Percentiles rank a stretch among this genome's conserved stretches.
Conservation (phyloP, 2,113 vertebrate genomes). For the Struthidea cinerea region DNA sequence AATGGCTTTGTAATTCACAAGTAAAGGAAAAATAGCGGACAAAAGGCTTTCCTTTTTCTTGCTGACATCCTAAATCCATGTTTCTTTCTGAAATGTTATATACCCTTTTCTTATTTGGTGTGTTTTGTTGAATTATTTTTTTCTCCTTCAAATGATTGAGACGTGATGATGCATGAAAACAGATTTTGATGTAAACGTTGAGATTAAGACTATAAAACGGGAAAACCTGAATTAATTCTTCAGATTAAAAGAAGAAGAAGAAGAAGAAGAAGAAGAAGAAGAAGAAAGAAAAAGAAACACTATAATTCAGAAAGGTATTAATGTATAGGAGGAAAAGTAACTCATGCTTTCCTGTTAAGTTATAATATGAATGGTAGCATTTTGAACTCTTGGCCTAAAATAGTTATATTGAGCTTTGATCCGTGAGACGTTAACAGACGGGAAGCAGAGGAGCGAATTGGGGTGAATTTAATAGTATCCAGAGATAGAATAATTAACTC, state of each 20-base stretch:
- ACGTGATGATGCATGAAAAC: not conserved
- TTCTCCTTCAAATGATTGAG: not conserved
- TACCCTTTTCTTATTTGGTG: not conserved
- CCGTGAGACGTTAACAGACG: not conserved
- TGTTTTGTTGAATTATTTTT: not conserved
- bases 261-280: too few species aligned
- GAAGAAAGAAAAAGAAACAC: too few species aligned
- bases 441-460: constrained; percentile 51
- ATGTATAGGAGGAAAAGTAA: constrained; percentile 17
- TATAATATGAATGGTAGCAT: constrained; percentile 9
- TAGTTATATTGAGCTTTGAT: constrained; percentile 47
- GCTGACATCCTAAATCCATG: not conserved
- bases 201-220: not conserved
- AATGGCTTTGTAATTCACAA: not conserved
- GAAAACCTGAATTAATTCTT: not conserved
- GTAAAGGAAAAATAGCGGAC: not conserved
- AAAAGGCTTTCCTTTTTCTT: not conserved
- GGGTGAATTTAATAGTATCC: constrained; percentile 44
- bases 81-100: not conserved
- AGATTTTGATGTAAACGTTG: not conserved
- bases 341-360: not conserved
- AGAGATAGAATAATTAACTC: constrained; percentile 47
- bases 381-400: constrained; percentile 45
- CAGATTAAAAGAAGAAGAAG: not conserved
- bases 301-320: not conserved